Evolutionary conservation across 1,140 invertebrate genomes (phyloP), one percentile per base, ranked within the genome.

Genomic region (Physella acuta): DNA sequence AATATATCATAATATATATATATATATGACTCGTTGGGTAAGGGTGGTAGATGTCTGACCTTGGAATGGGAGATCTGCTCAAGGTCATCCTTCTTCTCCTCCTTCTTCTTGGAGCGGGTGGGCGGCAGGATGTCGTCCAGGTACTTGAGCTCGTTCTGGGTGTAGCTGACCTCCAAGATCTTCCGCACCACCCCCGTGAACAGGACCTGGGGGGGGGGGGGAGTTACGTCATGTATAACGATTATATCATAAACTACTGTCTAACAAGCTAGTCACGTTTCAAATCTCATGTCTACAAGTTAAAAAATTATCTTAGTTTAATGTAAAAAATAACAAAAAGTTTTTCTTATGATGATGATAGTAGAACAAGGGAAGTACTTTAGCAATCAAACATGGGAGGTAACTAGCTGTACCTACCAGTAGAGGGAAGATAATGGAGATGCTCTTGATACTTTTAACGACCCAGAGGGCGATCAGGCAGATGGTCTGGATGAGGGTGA

Each of bases 131-230:
- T 90, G 78, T 98, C 95, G 83, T 98, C 96, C 60, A 99, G 85
- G 75, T 97, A 96, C 83, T 96, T 97, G 71, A 98, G 83, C 83
- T 98, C 96, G 53, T 93, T 87, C 75, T 93, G 90, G 0, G 94
- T 94, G 81, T 98, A 99, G 34, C 95, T 82, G 59, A 93, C 89
- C 81, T 99, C 97, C 77, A 98, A 83, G 2, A 90, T 87, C 87
- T 98, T 98, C 36, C 97, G 88, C 67, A 98, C 93, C 0, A 93
- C 94, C 78, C 98, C 95, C 93, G 98, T 98, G 17, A 98, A 94
- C 16, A 99, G 93, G 75, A 99, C 88, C 91, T 93, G 69, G 0
- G n/a, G n/a, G n/a, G n/a, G n/a, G n/a, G n/a, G n/a, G n/a, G n/a
- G n/a, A n/a, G n/a, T n/a, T n/a, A n/a, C n/a, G n/a, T n/a, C n/a